Base-by-base conservation (phyloP, 2,113 vertebrate species). In the Oryzias melastigma region DNA sequence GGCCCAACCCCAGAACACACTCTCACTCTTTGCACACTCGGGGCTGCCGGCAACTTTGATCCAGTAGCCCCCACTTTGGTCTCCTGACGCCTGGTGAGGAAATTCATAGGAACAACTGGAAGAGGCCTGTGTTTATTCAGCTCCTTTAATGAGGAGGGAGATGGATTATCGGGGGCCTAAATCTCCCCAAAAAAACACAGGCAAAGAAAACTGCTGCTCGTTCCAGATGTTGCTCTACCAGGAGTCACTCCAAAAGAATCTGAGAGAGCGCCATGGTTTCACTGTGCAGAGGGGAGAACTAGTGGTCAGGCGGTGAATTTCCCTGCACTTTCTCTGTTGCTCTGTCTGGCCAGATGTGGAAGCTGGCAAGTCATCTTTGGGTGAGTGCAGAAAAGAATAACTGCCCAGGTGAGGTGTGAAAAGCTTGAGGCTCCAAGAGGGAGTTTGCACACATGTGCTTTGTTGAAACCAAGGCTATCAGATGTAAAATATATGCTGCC, bases 61-160 rank as follows among this genome's bases (percentile, higher is more conserved):
- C 89, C 89, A 46, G 84, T 79, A 87, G 84, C 89, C 89, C 78
- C 82, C 57, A 67, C 82, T 82, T 51, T 52, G 84, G 89, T 92
- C 90, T 92, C 91, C 85, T 88, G 89, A 90, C 84, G 86, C 87
- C 87, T 79, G 74, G 82, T 70, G 79, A 92, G 89, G 91, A 92
- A 93, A 92, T 93, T 91, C 81, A 88, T 82, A 90, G 90, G 90
- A 92, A 93, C 89, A 91, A 91, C 92, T 91, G 90, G 87, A 92
- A 92, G 87, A 89, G 89, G 90, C 85, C 89, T 81, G 85, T 92
- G 90, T 92, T 93, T 92, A 92, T 91, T 91, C 89, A 92, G 89
- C 90, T 87, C 85, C 86, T 87, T 91, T 92, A 92, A 92, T 92
- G 92, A 93, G 88, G 80, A 90, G 82, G 85, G 89, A 91, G 86